Conservation (phyloP, 2,113 vertebrate species). For the Hyla sarda region DNA sequence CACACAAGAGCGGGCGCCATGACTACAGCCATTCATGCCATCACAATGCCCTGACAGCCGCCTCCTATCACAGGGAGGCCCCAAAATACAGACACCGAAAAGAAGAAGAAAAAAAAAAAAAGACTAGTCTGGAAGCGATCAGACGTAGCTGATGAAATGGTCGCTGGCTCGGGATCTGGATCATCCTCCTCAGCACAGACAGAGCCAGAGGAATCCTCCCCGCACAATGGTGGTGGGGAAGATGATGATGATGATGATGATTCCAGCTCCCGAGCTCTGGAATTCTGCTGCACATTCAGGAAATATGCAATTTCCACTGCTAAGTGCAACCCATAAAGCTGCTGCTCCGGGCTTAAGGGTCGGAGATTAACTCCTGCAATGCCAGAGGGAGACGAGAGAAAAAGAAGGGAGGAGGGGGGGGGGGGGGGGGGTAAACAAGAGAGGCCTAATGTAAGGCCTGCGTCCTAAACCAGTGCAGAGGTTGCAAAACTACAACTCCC, state of each 20-base stretch:
- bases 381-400: not conserved
- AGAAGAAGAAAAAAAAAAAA: not conserved
- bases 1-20: not conserved
- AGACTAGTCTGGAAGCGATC: not conserved
- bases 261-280: not conserved
- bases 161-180: not conserved
- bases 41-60: not conserved
- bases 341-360: not conserved
- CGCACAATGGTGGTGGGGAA: not conserved
- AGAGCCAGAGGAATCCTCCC: not conserved
- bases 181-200: not conserved
- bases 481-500: too few relatives aligned
- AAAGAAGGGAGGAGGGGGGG: too few relatives aligned
- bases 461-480: too few relatives aligned
- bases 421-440: not conserved
- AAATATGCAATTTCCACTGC: conserved; percentile 53
- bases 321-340: conserved; percentile 42
- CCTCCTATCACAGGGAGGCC: not conserved
- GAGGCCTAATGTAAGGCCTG: not conserved
- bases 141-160: not conserved
- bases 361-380: not conserved
- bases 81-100: not conserved
- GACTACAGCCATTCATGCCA: conserved; percentile 4
- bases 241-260: not conserved
- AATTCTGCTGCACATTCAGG: conserved; percentile 31